Evolutionary conservation across 2,888 invertebrate species (phyloP), one percentile per base, ranked within the genome.

Genomic region (Drosophila helvetica): DNA sequence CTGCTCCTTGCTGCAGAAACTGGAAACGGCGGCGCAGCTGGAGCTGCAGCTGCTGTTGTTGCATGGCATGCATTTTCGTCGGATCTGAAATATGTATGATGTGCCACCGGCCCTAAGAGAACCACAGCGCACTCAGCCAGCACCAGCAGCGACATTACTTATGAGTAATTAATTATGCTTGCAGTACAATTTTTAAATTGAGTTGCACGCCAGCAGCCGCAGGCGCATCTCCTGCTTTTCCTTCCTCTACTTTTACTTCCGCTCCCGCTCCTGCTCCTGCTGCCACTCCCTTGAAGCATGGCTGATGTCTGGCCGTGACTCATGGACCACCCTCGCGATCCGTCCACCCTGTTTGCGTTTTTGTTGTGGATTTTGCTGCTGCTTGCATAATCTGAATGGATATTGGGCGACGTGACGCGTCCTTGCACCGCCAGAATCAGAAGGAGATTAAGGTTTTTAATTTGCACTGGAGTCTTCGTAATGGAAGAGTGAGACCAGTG

Each of bases 141-240:
- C 33, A 33, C 12, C 4, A 0, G 33, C 77, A 77, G 51, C 60
- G 70, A 64, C 82, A 85, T 85, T 81, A 81, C 85, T 85, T 81
- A 85, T 81, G 82, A 79, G 86, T 78, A 82, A 86, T 86, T 86
- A 82, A 82, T 82, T 86, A 86, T 84, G 79, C 81, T 78, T 74
- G 85, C 72, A 70, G 86, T 68, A 69, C 62, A 57, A 56, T 56
- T 53, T 43, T 52, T 57, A 66, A 73, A 73, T 66, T 66, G 66
- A 73, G 66, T 77, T 66, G 46, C 64, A 54, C 42, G 25, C 33
- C 33, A 33, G 33, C 33, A 33, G 42, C 38, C 27, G 60, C 27
- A 57, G 30, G 45, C 33, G 12, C 18, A 19, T 19, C 7, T 27
- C 45, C 42, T 27, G 25, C 62, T 17, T n/a, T 50, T 56, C 46